phyloP scores from a whole-genome alignment of 2,888 invertebrate species.

The Apodemia mormo region DNA sequence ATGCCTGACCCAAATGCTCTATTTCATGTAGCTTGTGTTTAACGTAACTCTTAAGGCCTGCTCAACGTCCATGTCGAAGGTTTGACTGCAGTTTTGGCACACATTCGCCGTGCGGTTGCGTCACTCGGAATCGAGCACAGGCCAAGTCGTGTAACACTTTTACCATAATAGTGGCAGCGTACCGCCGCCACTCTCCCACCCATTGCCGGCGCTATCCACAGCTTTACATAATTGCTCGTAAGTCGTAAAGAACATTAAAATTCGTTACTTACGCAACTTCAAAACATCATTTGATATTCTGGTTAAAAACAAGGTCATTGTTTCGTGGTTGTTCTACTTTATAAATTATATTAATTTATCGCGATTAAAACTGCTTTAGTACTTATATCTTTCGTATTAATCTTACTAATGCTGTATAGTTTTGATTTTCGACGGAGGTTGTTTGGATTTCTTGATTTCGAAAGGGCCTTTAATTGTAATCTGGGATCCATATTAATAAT shows the following conservation, averaged over 20 bases:
- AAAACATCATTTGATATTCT: constrained; percentile 68
- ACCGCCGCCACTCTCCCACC: constrained; percentile 38
- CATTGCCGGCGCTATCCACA: constrained; percentile 53
- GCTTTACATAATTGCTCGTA: constrained; percentile 72
- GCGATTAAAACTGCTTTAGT: constrained; percentile 26
- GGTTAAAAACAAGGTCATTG: constrained; percentile 59
- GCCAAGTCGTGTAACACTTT: constrained; percentile 69
- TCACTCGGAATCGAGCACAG: constrained; percentile 68
- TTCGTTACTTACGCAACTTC: constrained; percentile 68
- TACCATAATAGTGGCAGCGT: constrained; percentile 58
- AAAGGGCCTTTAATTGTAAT: neutral
- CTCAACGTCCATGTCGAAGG: constrained; percentile 49
- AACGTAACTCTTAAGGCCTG: constrained; percentile 41
- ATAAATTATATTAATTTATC: constrained; percentile 32
- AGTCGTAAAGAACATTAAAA: constrained; percentile 65
- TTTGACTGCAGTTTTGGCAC: constrained; percentile 77
- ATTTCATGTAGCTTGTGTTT: constrained; percentile 22
- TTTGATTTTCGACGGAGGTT: neutral
- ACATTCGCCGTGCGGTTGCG: constrained; percentile 70
- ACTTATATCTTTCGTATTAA: constrained; percentile 28
- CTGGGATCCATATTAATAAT: too few species aligned
- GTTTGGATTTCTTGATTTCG: neutral
- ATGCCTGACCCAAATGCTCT: constrained; percentile 24
- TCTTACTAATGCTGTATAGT: constrained; percentile 16
- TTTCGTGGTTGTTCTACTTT: constrained; percentile 44